Base-by-base conservation (phyloP, 2,113 vertebrate species). In the Epinephelus fuscoguttatus region DNA sequence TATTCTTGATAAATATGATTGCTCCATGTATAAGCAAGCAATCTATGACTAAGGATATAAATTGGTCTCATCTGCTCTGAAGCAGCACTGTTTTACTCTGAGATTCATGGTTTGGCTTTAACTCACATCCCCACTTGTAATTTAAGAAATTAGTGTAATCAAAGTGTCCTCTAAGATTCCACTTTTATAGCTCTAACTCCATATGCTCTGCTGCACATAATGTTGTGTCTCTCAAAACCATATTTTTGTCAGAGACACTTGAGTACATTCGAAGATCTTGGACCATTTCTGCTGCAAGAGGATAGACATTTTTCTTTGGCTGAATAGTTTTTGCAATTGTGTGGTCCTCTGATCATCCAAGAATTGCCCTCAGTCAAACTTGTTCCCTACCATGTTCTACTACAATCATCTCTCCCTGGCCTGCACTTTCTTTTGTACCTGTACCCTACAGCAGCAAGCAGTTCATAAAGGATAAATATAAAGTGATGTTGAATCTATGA, bases 401-500 rank as follows among this genome's bases (percentile, higher is more conserved):
- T n/a, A 9, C 45, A 55, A 37, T 42, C 49, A 66, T 42, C 6
- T 9, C 59, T 67, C 17, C 18, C 19, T 11, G 52, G 7, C 33
- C 18, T 23, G 52, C 8, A 59, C 53, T 33, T 33, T 52, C 19
- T n/a, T 33, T 37, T 66, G 21, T 17, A 45, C 3, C 11, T 66
- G 61, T 40, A 53, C 17, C 33, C 33, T 30, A 64, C 50, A 27
- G 11, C n/a, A n/a, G 56, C 40, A 67, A 49, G 13, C 17, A 49
- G 30, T 25, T 76, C 79, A 53, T 42, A 15, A 30, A 56, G 47
- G 23, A 33, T 47, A 40, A 42, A 67, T 55, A 25, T 37, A 42
- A 68, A 73, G 56, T 52, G 23, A 80, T 56, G n/a, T 19, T n/a
- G 45, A 63, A 63, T 67, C 66, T 37, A 69, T 70, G 70, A 60